phyloP scores from a whole-genome alignment of 2,797 vertebrate genomes.

The Labroides dimidiatus region DNA sequence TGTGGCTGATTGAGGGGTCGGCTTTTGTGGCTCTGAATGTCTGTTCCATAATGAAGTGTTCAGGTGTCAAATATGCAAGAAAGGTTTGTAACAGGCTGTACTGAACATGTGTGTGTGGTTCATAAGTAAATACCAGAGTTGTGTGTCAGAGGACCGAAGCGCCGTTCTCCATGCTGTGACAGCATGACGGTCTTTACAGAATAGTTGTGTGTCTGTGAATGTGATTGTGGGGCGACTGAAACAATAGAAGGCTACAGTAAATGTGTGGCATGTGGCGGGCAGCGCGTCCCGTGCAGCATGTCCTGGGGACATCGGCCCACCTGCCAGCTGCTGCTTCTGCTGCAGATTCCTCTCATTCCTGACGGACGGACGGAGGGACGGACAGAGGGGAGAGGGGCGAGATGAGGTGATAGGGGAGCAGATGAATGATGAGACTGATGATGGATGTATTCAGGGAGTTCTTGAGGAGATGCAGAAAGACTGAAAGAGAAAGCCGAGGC shows the following conservation, averaged over 20 bases:
- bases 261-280: slow-evolving; percentile 37
- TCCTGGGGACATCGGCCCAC: slow-evolving; percentile 68
- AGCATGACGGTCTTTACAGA: slow-evolving; percentile 31
- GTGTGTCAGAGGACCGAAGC: slow-evolving; percentile 11
- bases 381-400: slow-evolving; percentile 21
- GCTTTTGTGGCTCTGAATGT: neutral
- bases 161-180: slow-evolving; percentile 39
- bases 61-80: neutral
- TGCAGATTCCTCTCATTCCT: slow-evolving; percentile 83
- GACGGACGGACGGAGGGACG: slow-evolving; percentile 33
- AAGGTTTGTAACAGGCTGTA: neutral
- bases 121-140: neutral
- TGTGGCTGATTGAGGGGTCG: neutral
- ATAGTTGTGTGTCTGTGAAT: slow-evolving; percentile 35
- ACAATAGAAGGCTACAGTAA: slow-evolving; percentile 59
- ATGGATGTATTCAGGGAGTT: neutral
- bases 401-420: neutral
- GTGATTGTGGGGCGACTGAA: slow-evolving; percentile 44
- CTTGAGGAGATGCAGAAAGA: neutral
- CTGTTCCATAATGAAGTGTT: neutral
- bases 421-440: neutral
- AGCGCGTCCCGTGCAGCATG: slow-evolving; percentile 50
- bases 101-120: neutral
- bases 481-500: neutral
- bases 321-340: slow-evolving; percentile 77